Percentiles rank a stretch among this genome's conserved stretches.
Conservation (phyloP, 2,888 invertebrate species). For the Piscicola geometra region DNA sequence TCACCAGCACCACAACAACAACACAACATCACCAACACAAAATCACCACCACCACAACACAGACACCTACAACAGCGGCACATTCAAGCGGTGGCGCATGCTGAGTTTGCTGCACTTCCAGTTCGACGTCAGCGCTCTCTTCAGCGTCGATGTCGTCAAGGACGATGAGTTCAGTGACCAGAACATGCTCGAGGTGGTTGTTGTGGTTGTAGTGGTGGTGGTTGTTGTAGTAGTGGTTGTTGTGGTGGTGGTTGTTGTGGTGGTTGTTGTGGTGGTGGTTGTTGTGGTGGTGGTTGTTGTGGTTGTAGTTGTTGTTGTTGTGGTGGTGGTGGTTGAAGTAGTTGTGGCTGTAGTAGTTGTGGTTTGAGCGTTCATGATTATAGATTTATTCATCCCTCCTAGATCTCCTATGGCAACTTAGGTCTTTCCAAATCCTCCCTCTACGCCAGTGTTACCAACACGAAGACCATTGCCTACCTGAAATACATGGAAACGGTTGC, state of each 20-base stretch:
- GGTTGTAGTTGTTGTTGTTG: no score
- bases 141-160: constrained; percentile 35
- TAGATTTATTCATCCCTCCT: neutral
- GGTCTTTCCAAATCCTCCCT: neutral
- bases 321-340: no score
- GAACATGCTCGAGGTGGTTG: constrained; percentile 37
- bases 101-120: constrained; percentile 36
- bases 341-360: no score
- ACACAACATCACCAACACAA: no score
- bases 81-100: neutral
- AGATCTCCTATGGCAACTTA: neutral
- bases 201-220: no score
- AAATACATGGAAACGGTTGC: neutral
- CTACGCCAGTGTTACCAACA: neutral
- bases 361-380: no score
- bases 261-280: no score
- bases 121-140: constrained; percentile 37
- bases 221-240: no score
- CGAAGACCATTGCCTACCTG: neutral
- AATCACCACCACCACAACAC: no score
- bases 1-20: no score
- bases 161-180: constrained; percentile 37
- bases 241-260: no score
- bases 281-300: no score
- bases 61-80: constrained; percentile 31